Conservation (phyloP, 2,113 vertebrate genomes). For the Dipodomys merriami region DNA sequence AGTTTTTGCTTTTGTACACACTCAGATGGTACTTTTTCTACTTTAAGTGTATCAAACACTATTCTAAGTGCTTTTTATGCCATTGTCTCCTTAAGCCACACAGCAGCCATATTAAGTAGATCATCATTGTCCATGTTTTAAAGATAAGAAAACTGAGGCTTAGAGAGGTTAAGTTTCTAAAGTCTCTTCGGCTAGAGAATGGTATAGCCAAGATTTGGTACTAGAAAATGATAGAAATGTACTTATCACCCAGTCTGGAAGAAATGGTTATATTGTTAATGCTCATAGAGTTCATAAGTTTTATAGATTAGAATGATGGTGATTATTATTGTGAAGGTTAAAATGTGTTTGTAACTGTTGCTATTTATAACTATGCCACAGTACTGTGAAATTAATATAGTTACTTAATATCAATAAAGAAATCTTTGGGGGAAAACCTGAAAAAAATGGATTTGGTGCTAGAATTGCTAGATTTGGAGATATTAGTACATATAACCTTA, state of each 20-base stretch:
- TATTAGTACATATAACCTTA: conserved; percentile 13
- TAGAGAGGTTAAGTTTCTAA: neutral
- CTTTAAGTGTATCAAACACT: conserved; percentile 6
- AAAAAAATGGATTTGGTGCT: neutral
- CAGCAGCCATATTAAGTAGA: neutral
- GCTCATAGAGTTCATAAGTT: too few species aligned
- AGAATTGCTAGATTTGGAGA: conserved; percentile 20
- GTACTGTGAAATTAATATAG: too few species aligned
- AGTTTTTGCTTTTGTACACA: conserved; percentile 16
- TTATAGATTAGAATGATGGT: too few species aligned
- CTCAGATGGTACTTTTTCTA: conserved; percentile 13
- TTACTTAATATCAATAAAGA: too few species aligned
- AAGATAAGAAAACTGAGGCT: neutral
- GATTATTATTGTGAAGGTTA: too few species aligned
- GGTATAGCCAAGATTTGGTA: neutral
- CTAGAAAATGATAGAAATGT: too few species aligned
- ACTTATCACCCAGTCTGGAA: too few species aligned
- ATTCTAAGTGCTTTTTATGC: neutral
- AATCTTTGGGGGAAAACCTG: too few species aligned
- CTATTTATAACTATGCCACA: too few species aligned
- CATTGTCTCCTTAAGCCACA: neutral
- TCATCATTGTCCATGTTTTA: neutral
- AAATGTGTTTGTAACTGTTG: too few species aligned
- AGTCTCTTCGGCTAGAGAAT: conserved; percentile 31
- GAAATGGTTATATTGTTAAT: too few species aligned